A percentile compares a stretch with the other conserved stretches of the same genome.
phyloP scores from a whole-genome alignment of 2,888 invertebrate genomes.

The Biston betularia region DNA sequence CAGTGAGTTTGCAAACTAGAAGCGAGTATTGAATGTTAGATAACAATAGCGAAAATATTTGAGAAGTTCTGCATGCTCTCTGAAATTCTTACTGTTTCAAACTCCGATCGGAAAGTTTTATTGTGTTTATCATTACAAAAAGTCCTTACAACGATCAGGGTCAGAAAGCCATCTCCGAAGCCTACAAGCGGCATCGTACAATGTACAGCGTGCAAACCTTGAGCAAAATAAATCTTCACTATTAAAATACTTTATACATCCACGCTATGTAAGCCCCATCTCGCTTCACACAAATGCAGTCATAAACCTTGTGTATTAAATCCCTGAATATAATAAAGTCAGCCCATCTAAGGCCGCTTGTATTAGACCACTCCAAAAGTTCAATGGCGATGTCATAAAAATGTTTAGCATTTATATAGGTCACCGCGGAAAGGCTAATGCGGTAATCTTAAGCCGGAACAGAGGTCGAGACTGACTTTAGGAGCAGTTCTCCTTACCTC shows the following conservation, averaged over 20 bases:
- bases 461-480: constrained; percentile 32
- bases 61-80: background rate
- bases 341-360: constrained; percentile 39
- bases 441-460: constrained; percentile 26
- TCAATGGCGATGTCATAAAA: constrained; percentile 49
- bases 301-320: constrained; percentile 45
- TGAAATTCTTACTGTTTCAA: background rate
- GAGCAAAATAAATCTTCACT: background rate
- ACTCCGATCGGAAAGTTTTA: too few species aligned
- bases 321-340: constrained; percentile 47
- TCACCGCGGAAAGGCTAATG: constrained; percentile 38
- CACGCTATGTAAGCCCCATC: background rate
- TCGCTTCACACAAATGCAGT: constrained; percentile 22
- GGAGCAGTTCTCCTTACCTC: constrained; percentile 31
- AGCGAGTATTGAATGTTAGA: constrained; percentile 8
- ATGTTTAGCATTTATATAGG: constrained; percentile 48
- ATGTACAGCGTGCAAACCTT: background rate
- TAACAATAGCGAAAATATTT: background rate
- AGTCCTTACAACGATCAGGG: too few species aligned
- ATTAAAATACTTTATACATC: background rate
- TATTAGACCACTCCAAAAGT: constrained; percentile 42
- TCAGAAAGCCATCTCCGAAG: too few species aligned
- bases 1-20: constrained; percentile 25
- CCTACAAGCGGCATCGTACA: too few species aligned
- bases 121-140: too few species aligned